phyloP scores from a whole-genome alignment of 2,113 vertebrate genomes.

The Apaloderma vittatum region DNA sequence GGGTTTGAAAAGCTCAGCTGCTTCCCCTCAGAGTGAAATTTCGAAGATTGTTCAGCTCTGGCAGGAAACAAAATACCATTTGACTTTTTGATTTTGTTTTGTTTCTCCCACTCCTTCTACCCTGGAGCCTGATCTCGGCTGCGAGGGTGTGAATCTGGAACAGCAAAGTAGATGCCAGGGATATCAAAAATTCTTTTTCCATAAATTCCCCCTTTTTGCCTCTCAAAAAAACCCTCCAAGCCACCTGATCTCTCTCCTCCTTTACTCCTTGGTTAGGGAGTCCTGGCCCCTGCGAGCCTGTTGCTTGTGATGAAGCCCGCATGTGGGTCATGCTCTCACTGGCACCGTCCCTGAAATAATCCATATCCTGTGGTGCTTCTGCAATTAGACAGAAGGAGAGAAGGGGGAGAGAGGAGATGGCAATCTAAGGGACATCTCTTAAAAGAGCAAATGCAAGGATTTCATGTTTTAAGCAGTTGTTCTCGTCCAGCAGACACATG shows the following conservation, averaged over 20 bases:
- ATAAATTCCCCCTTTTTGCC: background rate
- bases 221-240: background rate
- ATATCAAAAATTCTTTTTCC: background rate
- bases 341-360: background rate
- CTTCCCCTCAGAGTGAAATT: conserved; percentile 16
- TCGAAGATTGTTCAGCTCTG: conserved; percentile 17
- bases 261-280: background rate
- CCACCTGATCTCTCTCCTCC: background rate
- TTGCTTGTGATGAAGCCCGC: background rate
- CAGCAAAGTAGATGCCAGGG: background rate
- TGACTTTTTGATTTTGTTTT: conserved; percentile 27
- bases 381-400: background rate
- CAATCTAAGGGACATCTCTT: background rate
- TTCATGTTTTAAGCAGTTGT: background rate
- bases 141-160: conserved; percentile 22
- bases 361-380: background rate
- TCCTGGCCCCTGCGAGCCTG: background rate
- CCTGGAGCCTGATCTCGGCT: background rate
- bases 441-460: background rate
- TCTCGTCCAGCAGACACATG: background rate
- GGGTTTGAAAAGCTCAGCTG: conserved; percentile 32
- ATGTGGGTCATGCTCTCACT: rapidly evolving
- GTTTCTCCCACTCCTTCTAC: conserved; percentile 27
- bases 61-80: background rate
- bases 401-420: background rate